Evolutionary conservation across 2,113 vertebrate species (phyloP).

Genomic region (Tauraco erythrolophus): DNA sequence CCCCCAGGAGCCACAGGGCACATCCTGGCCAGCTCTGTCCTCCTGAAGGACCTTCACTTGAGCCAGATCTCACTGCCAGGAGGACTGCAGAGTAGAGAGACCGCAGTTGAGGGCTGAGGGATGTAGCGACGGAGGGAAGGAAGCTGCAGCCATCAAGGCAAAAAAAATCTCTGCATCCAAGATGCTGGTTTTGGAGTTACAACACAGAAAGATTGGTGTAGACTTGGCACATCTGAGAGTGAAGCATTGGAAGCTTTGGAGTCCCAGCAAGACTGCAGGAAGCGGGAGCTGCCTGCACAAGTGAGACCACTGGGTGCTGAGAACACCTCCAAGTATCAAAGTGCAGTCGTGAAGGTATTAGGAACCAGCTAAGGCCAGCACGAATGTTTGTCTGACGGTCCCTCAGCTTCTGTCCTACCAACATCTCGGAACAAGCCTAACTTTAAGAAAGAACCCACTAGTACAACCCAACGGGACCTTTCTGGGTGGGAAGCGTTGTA

Average conservation of each 20-base stretch:
- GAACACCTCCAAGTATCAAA: not conserved
- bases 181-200: not conserved
- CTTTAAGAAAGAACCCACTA: not conserved
- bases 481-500: not conserved
- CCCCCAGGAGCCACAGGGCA: not conserved
- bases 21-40: not conserved
- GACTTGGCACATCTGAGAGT: no score
- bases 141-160: not conserved
- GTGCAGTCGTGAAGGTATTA: fast-evolving
- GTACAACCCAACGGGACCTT: not conserved
- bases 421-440: not conserved
- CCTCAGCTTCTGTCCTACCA: not conserved
- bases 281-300: not conserved
- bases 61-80: not conserved
- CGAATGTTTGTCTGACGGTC: no score
- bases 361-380: not conserved
- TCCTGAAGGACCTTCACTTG: not conserved
- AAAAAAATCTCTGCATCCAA: not conserved
- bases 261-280: no score
- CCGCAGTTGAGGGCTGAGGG: not conserved
- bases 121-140: no score
- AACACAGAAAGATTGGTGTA: fast-evolving
- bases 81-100: not conserved
- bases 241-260: no score
- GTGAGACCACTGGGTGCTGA: not conserved